Base-by-base conservation (phyloP, 2,797 vertebrate species). In the Arnoldichthys spilopterus region DNA sequence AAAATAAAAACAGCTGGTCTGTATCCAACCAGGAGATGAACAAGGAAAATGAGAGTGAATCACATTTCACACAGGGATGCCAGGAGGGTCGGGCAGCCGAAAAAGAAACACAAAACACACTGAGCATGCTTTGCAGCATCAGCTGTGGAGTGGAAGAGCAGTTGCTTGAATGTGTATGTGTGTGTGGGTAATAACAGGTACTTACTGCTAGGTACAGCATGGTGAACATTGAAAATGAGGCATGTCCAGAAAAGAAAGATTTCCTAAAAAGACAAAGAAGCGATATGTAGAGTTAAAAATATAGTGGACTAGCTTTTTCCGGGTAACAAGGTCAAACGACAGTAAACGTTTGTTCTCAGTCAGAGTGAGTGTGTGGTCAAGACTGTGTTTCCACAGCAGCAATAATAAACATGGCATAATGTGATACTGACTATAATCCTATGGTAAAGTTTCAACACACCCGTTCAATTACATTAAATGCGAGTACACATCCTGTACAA, bases 151-250 rank as follows among this genome's bases (percentile, higher is more conserved):
- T 18, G 30, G 6, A 28, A 58, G 40, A 11, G 47, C 5, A 73
- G 12, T 15, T 58, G 22, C 15, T 4, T 59, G 54, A 26, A 24
- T 26, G 24, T 58, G 54, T 58, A 9, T 58, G 62, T 47, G 63
- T 67, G 43, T 54, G 18, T 34, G 37, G 9, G 30, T 37, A 61
- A 34, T n/a, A 7, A 24, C 53, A 79, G 62, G 73, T 91, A 98
- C 98, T 99, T 93, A 99, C 98, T 91, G 96, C 95, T 91, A 99
- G 92, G 87, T 99, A 99, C 81, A 99, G 95, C 98, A 99, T 99
- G 81, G 96, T 95, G 84, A 94, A 99, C 93, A 99, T 95, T 26
- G 98, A 99, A 91, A 99, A 99, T 67, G 97, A 99, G 5, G 97
- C 97, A 0, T 99, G 97, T 87, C 98, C 98, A 0, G 98, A 99